A percentile compares a stretch with the other conserved stretches of the same genome.
phyloP scores from a whole-genome alignment of 1,140 invertebrate genomes.

The Cydia pomonella region DNA sequence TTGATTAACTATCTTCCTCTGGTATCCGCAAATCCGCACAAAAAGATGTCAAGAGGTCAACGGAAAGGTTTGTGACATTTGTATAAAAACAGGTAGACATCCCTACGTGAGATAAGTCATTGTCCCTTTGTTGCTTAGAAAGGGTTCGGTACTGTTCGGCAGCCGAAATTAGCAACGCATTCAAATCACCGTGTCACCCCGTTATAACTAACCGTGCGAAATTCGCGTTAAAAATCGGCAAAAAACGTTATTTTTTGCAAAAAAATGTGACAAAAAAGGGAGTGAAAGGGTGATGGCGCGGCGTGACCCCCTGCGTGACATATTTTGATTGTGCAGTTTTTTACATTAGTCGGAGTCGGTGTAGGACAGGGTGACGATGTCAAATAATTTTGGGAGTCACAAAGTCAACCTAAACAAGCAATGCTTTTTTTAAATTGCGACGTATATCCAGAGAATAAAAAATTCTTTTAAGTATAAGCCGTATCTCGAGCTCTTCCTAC shows the following conservation, averaged over 20 bases:
- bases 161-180: constrained; percentile 73
- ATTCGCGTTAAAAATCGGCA: constrained; percentile 57
- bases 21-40: constrained; percentile 50
- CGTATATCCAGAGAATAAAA: neutral
- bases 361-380: constrained; percentile 17
- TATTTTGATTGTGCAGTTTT: constrained; percentile 46
- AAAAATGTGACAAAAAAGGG: constrained; percentile 45
- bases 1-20: constrained; percentile 57
- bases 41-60: constrained; percentile 66
- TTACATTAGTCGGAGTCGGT: constrained; percentile 19
- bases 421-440: neutral
- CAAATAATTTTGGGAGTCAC: constrained; percentile 15
- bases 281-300: constrained; percentile 59
- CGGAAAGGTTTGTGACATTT: constrained; percentile 63
- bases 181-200: constrained; percentile 64
- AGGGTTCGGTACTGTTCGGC: constrained; percentile 59
- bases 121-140: constrained; percentile 54
- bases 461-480: neutral
- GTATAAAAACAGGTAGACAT: constrained; percentile 61
- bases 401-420: constrained; percentile 12
- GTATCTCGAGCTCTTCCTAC: neutral
- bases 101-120: constrained; percentile 54
- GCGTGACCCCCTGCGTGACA: constrained; percentile 53
- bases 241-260: constrained; percentile 33
- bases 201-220: constrained; percentile 75